These are phyloP conservation scores for Artibeus jamaicensis DNA, from an alignment of 2,797 vertebrate species.

Conservation along the genomic window DNA sequence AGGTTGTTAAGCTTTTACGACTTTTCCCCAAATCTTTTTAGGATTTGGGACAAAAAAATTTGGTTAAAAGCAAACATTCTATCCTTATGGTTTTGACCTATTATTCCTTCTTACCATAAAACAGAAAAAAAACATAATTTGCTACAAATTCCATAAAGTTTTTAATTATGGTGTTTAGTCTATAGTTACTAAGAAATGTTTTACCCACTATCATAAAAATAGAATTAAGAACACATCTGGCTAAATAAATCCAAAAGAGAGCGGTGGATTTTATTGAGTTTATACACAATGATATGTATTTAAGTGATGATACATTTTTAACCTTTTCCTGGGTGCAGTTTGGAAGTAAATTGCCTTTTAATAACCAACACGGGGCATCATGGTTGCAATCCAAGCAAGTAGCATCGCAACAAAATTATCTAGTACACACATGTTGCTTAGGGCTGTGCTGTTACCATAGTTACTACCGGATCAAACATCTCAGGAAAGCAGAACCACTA, in stretches of 20 bases:
- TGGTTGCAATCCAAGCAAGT: conserved; percentile 30
- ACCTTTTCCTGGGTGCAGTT: conserved; percentile 55
- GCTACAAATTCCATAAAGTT: conserved; percentile 43
- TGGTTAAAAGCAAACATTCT: conserved; percentile 30
- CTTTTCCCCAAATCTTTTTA: conserved; percentile 26
- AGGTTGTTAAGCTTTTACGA: background rate
- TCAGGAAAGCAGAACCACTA: conserved; percentile 54
- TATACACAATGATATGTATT: conserved; percentile 27
- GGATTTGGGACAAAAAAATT: background rate
- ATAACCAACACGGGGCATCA: conserved; percentile 48
- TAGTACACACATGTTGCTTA: conserved; percentile 65
- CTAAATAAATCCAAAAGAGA: conserved; percentile 50
- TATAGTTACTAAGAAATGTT: conserved; percentile 31
- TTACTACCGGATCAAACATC: conserved; percentile 66
- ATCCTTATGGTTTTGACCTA: background rate
- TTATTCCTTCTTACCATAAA: conserved; percentile 32
- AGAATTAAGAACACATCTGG: conserved; percentile 43
- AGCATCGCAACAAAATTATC: conserved; percentile 57
- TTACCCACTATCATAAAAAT: conserved; percentile 9
- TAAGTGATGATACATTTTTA: conserved; percentile 55
- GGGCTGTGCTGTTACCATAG: conserved; percentile 62
- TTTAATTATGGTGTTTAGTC: conserved; percentile 34
- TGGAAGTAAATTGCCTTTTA: conserved; percentile 61
- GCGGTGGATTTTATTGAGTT: conserved; percentile 38
- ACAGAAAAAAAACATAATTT: background rate